Base-by-base conservation (phyloP, 2,888 invertebrate genomes). In the Epirrhoe tristata region DNA sequence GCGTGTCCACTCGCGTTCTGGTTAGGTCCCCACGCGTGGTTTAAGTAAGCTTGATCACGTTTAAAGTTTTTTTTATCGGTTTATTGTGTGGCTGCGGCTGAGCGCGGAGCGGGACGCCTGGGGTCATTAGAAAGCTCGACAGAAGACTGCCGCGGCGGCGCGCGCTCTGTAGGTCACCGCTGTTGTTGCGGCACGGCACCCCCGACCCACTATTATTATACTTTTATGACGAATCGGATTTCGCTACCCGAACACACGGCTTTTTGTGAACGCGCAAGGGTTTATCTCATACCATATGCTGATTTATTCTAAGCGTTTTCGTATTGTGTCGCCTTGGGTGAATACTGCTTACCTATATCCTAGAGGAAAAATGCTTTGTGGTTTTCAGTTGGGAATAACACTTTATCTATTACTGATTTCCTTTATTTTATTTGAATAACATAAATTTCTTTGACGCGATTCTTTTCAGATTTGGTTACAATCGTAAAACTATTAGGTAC, bases 191-290 rank as follows among this genome's bases (percentile, higher is more conserved):
- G 91, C 67, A 67, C 51, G 67, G 63, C 90, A 86, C 85, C 88
- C 88, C 89, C 89, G 87, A 88, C 90, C 92, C 89, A 91, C 93
- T 92, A 92, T 91, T 92, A 92, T 92, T 93, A 92, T 91, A 92
- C 89, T 93, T 93, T 93, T 93, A 93, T 93, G 93, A 93, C 91
- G 90, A 90, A 91, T 93, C 90, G 87, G 89, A 88, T 92, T 91
- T 91, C 88, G 87, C 87, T 87, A 85, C 84, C 81, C 81, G 81
- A 85, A 83, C 84, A 82, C 82, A 80, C 81, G 81, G 81, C 84
- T 85, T 87, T 86, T 86, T 87, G 84, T 81, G 79, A 82, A 81
- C 82, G 79, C 78, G 78, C 74, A 74, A 81, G 75, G 79, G 78
- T 78, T 82, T 80, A 82, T 80, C 75, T 78, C 73, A 74, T 72